Base-by-base conservation (phyloP, 64 coral and sea anemone genomes). In the Anthopleura sola region DNA sequence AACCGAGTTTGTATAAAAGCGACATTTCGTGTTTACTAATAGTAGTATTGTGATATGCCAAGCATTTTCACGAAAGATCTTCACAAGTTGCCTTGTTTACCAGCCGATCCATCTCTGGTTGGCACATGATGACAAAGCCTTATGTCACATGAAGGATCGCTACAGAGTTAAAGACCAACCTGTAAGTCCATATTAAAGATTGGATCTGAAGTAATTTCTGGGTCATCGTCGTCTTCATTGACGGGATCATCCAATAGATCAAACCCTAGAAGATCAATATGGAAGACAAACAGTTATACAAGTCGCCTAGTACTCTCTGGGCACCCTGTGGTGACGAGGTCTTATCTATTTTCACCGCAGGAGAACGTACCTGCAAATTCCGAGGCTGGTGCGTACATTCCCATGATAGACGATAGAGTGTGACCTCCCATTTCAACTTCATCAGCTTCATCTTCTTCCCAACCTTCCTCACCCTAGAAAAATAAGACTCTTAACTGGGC, bases 151-250 rank as follows among this genome's bases (percentile, higher is more conserved):
- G 46, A 48, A 48, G 46, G 3, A 5, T 48, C 4, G 17, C 58
- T 2, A 62, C 21, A 62, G 24, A 62, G 50, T 7, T 53, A 12
- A 53, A 53, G 6, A 53, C 80, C 28, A 84, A 92, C 94, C 90
- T 96, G 94, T 74, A 96, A 82, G 20, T 96, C 94, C 75, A 96
- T 76, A 2, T 74, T 69, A 18, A 92, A 96, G 24, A 96, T 90
- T 54, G 94, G 90, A 80, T 96, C 94, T 36, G 74, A 71, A 75
- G 84, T 96, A 38, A 96, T 92, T 86, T 96, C 94, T 17, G 94
- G 94, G 18, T 96, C 94, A 34, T 90, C 90, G 49, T 88, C 94
- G 60, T 96, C 94, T 53, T 96, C 90, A 36, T 96, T 89, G 16
- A 87, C 68, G n/a, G 85, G 62, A 71, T 92, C 94, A 81, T 92